Conservation (phyloP, 2,888 invertebrate genomes). For the Tetragnatha montana region DNA sequence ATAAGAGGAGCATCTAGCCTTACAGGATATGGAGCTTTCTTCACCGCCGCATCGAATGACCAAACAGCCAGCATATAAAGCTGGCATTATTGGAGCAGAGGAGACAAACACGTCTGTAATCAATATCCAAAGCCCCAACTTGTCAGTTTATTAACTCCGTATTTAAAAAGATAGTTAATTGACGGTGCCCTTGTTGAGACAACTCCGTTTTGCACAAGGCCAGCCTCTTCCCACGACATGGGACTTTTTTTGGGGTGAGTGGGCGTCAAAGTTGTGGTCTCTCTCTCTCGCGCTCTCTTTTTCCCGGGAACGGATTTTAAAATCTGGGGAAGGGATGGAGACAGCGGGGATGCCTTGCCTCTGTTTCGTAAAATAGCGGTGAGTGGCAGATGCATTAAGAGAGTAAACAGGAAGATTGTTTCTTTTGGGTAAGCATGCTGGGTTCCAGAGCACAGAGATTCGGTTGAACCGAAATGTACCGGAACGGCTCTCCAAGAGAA, state of each 20-base stretch:
- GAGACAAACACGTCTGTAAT: slow-evolving; percentile 58
- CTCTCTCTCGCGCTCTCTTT: background rate
- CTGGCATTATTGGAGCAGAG: slow-evolving; percentile 44
- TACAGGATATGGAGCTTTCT: slow-evolving; percentile 41
- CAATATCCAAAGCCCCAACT: slow-evolving; percentile 58
- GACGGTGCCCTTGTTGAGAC: slow-evolving; percentile 64
- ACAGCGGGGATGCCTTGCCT: background rate
- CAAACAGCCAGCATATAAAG: slow-evolving; percentile 52
- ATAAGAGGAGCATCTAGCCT: slow-evolving; percentile 48
- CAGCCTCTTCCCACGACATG: slow-evolving; percentile 67
- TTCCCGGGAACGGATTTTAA: background rate
- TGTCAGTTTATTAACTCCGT: slow-evolving; percentile 52
- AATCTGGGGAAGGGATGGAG: background rate
- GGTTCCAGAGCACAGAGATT: no score
- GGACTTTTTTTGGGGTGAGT: slow-evolving; percentile 49
- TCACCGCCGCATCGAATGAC: slow-evolving; percentile 28
- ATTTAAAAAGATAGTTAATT: slow-evolving; percentile 59
- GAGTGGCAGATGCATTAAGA: no score
- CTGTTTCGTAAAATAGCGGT: no score
- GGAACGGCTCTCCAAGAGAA: no score
- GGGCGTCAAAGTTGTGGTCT: slow-evolving; percentile 25
- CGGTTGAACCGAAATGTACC: no score
- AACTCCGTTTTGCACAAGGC: slow-evolving; percentile 62
- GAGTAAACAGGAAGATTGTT: no score
- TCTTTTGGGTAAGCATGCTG: no score